A percentile compares a stretch with the other conserved stretches of the same genome.
Conservation (phyloP, 35 echinoderm and acorn worm genomes). For the Lytechinus variegatus region DNA sequence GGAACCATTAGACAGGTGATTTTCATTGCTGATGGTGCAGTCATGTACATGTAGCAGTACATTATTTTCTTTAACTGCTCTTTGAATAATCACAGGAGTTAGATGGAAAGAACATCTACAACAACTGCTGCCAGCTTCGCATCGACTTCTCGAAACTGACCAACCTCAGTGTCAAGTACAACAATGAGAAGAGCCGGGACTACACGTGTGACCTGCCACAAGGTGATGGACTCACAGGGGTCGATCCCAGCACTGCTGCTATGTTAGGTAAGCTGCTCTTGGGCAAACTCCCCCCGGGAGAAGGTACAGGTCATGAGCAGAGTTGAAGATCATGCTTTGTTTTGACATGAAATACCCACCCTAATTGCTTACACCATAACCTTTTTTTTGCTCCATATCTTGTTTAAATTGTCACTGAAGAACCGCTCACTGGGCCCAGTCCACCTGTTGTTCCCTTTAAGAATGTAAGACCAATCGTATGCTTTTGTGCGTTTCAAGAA, state of each 20-base stretch:
- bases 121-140: slow-evolving; percentile 85
- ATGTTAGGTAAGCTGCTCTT: slow-evolving; percentile 25
- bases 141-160: slow-evolving; percentile 95
- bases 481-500: background rate
- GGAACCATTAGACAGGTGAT: no score
- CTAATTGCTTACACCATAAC: background rate
- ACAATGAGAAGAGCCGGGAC: slow-evolving; percentile 98
- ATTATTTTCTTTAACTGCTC: background rate
- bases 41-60: background rate
- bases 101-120: slow-evolving; percentile 98
- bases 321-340: background rate
- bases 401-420: background rate
- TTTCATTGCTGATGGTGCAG: background rate
- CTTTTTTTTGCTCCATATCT: background rate
- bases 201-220: slow-evolving; percentile 93
- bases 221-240: slow-evolving; percentile 64
- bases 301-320: background rate
- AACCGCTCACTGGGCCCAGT: background rate
- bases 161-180: slow-evolving; percentile 90
- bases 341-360: background rate
- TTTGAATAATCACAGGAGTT: slow-evolving; percentile 61
- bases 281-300: background rate
- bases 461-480: background rate
- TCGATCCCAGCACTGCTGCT: slow-evolving; percentile 44
- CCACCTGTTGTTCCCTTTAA: background rate